Evolutionary conservation across 2,888 invertebrate genomes (phyloP).

Genomic region (Pristionchus fissidentatus): DNA sequence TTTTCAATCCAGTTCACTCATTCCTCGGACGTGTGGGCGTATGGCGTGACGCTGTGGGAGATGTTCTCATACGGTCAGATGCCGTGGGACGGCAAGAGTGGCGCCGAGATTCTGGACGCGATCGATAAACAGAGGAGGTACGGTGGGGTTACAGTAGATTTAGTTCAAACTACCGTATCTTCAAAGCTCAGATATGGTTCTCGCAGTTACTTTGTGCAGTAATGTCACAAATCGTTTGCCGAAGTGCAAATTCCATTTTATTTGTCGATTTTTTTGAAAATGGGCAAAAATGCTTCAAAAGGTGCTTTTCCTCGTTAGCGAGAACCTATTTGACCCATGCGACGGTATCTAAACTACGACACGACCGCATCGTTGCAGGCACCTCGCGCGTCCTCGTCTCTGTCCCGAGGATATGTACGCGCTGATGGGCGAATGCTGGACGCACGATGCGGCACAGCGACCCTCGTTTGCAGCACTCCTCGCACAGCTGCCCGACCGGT

Average conservation of each 20-base stretch:
- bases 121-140: conserved; percentile 83
- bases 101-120: conserved; percentile 92
- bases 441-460: conserved; percentile 88
- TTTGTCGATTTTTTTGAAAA: no score
- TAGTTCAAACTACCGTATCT: no score
- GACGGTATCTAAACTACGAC: no score
- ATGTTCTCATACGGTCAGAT: conserved; percentile 99
- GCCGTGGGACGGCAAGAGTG: conserved; percentile 95
- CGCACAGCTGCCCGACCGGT: conserved; percentile 59
- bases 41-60: conserved; percentile 98
- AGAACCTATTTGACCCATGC: not conserved
- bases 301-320: not conserved
- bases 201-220: no score
- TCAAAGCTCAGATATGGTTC: no score
- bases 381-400: conserved; percentile 77
- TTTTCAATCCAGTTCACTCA: conserved; percentile 88
- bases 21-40: conserved; percentile 97
- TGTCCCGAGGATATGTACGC: conserved; percentile 93
- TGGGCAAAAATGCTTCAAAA: no score
- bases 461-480: conserved; percentile 90
- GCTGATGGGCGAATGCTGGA: conserved; percentile 96
- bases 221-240: no score
- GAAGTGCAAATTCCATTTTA: no score
- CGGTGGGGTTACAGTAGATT: not conserved
- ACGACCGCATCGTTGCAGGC: conserved; percentile 23